phyloP scores from a whole-genome alignment of 2,888 invertebrate genomes.

The Macaria notata region DNA sequence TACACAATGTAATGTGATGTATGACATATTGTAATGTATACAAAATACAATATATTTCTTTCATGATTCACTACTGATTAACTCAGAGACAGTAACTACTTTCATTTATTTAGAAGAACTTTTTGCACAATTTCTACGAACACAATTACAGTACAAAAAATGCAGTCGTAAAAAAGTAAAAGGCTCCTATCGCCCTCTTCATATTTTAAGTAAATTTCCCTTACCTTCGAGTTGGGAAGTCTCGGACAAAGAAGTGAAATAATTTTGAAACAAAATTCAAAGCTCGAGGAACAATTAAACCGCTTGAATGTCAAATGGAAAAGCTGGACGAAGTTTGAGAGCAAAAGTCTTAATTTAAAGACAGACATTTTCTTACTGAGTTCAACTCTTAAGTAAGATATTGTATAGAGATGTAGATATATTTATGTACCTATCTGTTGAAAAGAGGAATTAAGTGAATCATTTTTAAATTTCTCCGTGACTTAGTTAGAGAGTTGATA shows the following conservation, averaged over 20 bases:
- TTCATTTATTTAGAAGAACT: no score
- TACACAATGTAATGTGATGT: no score
- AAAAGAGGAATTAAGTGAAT: no score
- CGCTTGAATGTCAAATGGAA: conserved; percentile 63
- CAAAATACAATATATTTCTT: no score
- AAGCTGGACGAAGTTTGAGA: conserved; percentile 62
- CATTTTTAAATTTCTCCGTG: no score
- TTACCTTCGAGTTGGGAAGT: conserved; percentile 42
- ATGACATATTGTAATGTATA: no score
- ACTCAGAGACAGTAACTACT: no score
- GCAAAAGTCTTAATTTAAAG: conserved; percentile 55
- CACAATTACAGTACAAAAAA: background rate
- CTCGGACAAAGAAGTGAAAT: conserved; percentile 53
- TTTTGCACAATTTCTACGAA: no score
- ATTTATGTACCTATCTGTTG: no score
- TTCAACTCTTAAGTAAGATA: conserved; percentile 29
- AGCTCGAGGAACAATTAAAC: conserved; percentile 67
- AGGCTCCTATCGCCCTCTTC: conserved; percentile 28
- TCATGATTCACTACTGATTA: no score
- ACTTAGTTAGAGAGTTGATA: no score
- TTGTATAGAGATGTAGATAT: conserved; percentile 3
- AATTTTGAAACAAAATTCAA: conserved; percentile 59
- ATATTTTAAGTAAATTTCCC: conserved; percentile 47
- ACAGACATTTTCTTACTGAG: conserved; percentile 46
- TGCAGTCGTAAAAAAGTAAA: conserved; percentile 5